These are phyloP conservation scores for Rana temporaria DNA, from an alignment of 2,113 vertebrate genomes.

Conservation along the genomic window DNA sequence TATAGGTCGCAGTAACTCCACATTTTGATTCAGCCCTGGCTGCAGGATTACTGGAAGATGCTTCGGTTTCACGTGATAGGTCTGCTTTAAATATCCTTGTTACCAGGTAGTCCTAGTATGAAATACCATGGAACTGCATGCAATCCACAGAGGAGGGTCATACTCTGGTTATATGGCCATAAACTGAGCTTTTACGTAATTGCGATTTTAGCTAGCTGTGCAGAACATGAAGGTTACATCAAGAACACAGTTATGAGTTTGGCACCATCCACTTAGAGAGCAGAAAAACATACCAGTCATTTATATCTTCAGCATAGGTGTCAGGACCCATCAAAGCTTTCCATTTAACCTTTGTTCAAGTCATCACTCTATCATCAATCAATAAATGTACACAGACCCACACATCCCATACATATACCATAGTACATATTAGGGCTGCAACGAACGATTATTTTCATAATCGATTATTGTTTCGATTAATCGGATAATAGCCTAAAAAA, in stretches of 20 bases:
- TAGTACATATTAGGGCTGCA: too few species aligned
- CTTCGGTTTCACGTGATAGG: background rate
- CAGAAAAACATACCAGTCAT: background rate
- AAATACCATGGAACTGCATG: background rate
- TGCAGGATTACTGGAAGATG: too few species aligned
- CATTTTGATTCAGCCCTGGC: too few species aligned
- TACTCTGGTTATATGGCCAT: background rate
- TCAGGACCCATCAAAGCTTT: background rate
- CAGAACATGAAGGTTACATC: conserved; percentile 12
- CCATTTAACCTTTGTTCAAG: too few species aligned
- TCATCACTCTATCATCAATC: too few species aligned
- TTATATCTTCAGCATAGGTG: background rate
- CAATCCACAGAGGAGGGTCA: too few species aligned
- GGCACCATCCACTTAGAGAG: background rate
- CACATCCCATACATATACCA: too few species aligned
- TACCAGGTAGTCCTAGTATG: background rate
- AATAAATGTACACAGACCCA: too few species aligned
- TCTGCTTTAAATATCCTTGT: background rate
- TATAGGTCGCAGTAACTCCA: too few species aligned
- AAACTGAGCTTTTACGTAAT: background rate
- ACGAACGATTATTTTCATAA: too few species aligned
- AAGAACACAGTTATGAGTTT: conserved; percentile 13
- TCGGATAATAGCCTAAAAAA: too few species aligned
- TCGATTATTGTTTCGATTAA: too few species aligned
- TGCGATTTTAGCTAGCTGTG: background rate